Conservation (phyloP, 2,113 vertebrate species). For the Tapirus terrestris region DNA sequence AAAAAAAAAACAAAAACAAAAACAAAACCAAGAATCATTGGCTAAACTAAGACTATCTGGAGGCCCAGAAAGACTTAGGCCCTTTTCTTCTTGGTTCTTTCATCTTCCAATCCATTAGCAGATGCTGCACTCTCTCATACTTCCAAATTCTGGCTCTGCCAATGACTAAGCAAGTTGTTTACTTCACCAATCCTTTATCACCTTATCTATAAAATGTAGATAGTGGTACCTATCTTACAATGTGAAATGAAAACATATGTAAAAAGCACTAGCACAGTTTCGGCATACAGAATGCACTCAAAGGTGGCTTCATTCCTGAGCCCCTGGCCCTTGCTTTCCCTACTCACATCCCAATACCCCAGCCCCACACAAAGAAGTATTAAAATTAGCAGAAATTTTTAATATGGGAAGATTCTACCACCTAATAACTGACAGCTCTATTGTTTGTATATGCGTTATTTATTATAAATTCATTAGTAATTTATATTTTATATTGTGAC, state of each 20-base stretch:
- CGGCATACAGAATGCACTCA: neutral
- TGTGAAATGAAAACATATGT: neutral
- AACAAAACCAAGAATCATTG: neutral
- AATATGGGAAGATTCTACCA: neutral
- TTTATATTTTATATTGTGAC: neutral
- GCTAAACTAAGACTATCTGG: neutral
- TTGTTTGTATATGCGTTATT: neutral
- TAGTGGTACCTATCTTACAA: neutral
- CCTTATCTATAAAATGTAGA: neutral
- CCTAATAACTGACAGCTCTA: neutral
- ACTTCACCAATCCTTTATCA: neutral
- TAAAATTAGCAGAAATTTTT: neutral
- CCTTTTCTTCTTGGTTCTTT: neutral
- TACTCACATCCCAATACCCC: neutral
- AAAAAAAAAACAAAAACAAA: no score
- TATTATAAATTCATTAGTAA: slow-evolving; percentile 16
- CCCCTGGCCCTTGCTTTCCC: neutral
- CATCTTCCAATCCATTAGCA: neutral
- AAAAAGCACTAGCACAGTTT: neutral
- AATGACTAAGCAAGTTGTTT: neutral
- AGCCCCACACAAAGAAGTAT: neutral
- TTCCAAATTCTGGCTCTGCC: neutral
- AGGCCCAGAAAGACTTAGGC: neutral
- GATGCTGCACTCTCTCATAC: neutral
- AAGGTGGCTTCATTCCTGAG: neutral